phyloP scores from a whole-genome alignment of 2,113 vertebrate genomes.

The Crotalus tigris region DNA sequence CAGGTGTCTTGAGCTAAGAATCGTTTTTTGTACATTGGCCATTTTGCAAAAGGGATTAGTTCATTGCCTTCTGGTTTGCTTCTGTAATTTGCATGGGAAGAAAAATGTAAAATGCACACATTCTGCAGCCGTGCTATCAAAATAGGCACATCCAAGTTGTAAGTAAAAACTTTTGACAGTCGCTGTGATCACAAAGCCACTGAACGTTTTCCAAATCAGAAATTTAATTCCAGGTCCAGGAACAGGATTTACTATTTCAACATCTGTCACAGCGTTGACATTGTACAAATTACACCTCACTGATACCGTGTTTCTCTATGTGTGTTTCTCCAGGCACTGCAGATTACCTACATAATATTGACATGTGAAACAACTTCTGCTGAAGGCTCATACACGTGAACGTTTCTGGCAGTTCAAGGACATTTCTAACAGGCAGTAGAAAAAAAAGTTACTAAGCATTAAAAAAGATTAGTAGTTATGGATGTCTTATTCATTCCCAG shows the following conservation, averaged over 20 bases:
- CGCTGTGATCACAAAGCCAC: slow-evolving; percentile 62
- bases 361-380: slow-evolving; percentile 67
- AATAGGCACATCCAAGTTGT: slow-evolving; percentile 51
- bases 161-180: slow-evolving; percentile 65
- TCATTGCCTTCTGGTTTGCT: background rate
- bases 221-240: slow-evolving; percentile 72
- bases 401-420: slow-evolving; percentile 76
- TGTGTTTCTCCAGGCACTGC: slow-evolving; percentile 72
- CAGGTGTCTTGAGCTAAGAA: slow-evolving; percentile 51
- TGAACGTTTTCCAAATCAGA: slow-evolving; percentile 66
- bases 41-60: slow-evolving; percentile 24
- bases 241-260: slow-evolving; percentile 71
- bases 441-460: slow-evolving; percentile 70
- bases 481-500: slow-evolving; percentile 80
- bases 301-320: slow-evolving; percentile 68
- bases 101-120: background rate
- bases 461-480: slow-evolving; percentile 76
- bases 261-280: slow-evolving; percentile 72
- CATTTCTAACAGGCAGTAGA: slow-evolving; percentile 71
- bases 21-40: slow-evolving; percentile 49
- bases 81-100: background rate
- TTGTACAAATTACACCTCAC: slow-evolving; percentile 74
- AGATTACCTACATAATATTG: slow-evolving; percentile 75
- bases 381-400: slow-evolving; percentile 75
- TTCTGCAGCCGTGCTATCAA: background rate